A percentile compares a stretch with the other conserved stretches of the same genome.
Evolutionary conservation across 2,888 invertebrate genomes (phyloP).

Genomic region (Amphipyra berbera): DNA sequence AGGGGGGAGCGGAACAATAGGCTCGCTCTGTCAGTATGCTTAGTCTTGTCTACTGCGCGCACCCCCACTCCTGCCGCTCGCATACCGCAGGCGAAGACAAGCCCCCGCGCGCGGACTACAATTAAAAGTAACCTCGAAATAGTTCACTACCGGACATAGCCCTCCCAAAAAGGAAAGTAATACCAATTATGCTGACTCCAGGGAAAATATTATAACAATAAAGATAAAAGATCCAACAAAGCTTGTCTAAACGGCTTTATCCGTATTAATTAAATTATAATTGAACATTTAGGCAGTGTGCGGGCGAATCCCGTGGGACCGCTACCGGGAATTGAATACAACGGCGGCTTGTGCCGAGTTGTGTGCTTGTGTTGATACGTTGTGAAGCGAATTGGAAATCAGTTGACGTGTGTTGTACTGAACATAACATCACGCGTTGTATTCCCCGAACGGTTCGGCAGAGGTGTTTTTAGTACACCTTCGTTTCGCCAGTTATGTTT

Average conservation of each 20-base stretch:
- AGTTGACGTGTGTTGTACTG: conserved; percentile 3
- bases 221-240: conserved; percentile 41
- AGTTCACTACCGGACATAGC: no score
- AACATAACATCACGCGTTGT: no score
- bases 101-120: no score
- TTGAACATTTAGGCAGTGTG: conserved; percentile 45
- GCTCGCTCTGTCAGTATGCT: no score
- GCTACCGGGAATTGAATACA: conserved; percentile 49
- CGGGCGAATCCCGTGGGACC: conserved; percentile 28
- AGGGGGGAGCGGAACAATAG: no score
- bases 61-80: no score
- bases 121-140: no score
- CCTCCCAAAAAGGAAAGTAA: conserved; percentile 9
- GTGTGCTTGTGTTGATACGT: conserved; percentile 5
- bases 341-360: conserved; percentile 23
- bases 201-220: conserved; percentile 42
- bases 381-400: conserved; percentile 18
- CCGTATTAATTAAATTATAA: conserved; percentile 54
- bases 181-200: conserved; percentile 4
- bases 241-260: conserved; percentile 35
- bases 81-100: no score
- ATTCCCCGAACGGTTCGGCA: no score
- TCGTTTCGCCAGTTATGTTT: no score
- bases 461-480: no score
- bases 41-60: no score